Percentiles rank a stretch among this genome's conserved stretches.
These are phyloP conservation scores for Hyaena hyaena DNA, from an alignment of 2,113 vertebrate genomes.

Conservation along the genomic window DNA sequence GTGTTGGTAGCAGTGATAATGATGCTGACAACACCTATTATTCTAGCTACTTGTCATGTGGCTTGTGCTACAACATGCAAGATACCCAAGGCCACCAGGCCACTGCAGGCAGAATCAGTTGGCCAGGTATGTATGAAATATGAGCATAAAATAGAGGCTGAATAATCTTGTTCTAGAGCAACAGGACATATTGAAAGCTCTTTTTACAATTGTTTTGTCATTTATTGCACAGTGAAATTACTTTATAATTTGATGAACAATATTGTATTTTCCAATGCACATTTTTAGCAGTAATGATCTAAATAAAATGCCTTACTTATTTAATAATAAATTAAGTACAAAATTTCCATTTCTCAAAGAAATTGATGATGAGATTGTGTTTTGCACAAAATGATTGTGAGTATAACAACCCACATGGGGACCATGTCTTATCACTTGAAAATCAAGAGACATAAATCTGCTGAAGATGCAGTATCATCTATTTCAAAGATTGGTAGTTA, in stretches of 20 bases:
- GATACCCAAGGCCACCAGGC: neutral
- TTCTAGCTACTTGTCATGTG: neutral
- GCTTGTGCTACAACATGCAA: neutral
- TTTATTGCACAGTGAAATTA: neutral
- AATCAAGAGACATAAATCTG: neutral
- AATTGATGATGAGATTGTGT: neutral
- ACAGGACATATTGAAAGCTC: neutral
- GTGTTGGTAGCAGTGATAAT: neutral
- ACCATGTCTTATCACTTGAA: neutral
- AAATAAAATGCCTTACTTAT: neutral
- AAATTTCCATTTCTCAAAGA: neutral
- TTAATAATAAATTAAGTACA: neutral
- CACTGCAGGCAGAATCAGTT: neutral
- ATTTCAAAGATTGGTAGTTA: neutral
- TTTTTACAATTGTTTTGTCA: neutral
- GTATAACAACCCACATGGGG: neutral
- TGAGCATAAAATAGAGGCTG: neutral
- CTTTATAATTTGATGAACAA: neutral
- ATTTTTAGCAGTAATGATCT: neutral
- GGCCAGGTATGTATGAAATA: neutral
- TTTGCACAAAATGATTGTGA: neutral
- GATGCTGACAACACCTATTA: neutral
- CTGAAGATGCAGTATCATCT: neutral
- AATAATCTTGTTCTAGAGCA: neutral
- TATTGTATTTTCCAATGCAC: neutral